These are phyloP conservation scores for Drosophila prosaltans DNA, from an alignment of 1,140 invertebrate genomes.

Conservation along the genomic window DNA sequence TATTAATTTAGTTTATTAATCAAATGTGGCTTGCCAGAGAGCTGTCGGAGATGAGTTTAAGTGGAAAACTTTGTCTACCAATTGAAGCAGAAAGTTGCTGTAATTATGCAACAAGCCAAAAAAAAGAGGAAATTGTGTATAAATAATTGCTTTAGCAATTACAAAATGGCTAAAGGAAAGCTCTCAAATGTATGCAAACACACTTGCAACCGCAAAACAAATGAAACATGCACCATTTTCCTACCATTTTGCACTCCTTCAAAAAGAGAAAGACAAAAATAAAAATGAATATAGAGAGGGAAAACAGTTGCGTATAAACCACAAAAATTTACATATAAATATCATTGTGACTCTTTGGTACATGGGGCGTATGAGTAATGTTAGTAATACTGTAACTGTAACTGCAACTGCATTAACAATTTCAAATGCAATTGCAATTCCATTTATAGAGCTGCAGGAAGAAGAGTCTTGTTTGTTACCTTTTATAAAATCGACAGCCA, in stretches of 20 bases:
- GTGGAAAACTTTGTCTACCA: background rate
- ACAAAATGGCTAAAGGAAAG: no score
- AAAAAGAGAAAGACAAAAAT: no score
- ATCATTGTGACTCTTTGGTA: background rate
- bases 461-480: conserved; percentile 85
- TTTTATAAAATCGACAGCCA: conserved; percentile 97
- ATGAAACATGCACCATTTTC: no score
- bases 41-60: no score
- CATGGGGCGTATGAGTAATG: conserved; percentile 31
- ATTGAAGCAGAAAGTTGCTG: background rate
- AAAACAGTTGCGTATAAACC: background rate
- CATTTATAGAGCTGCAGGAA: background rate
- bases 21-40: conserved; percentile 7
- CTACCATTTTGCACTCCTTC: no score
- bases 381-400: background rate
- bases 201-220: no score
- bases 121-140: no score
- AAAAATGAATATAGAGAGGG: no score
- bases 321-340: conserved; percentile 47
- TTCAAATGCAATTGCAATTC: no score
- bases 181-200: no score
- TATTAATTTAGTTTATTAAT: conserved; percentile 76
- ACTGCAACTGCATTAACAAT: background rate
- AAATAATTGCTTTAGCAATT: no score
- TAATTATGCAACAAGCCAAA: no score